Evolutionary conservation across 2,797 vertebrate genomes (phyloP), one percentile per base, ranked within the genome.

Genomic region (Falco peregrinus): DNA sequence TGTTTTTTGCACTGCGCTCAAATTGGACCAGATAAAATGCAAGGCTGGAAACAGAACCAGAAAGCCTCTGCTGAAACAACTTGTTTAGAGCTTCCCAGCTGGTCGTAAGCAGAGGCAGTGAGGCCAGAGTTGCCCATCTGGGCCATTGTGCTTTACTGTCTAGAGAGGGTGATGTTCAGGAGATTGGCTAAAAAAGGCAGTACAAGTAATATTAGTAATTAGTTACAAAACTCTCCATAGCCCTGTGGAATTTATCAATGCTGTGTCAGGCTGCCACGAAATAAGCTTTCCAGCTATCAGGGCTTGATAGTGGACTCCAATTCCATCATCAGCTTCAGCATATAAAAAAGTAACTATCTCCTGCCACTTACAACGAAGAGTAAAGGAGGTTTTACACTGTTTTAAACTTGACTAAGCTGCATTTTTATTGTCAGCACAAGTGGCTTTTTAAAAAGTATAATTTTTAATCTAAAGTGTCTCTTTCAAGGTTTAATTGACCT

Each of bases 341-440:
- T 68, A 89, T 89, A 31, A 86, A 68, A 75, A 92, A 91, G 29
- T 77, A 96, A 95, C 75, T 87, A 65, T 61, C 45, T 89, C 7
- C 57, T 78, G 28, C n/a, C 41, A 54, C 57, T 87, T 91, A 39
- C 24, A 75, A 47, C 41, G 41, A 95, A 75, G 54, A 85, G 51
- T 63, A 70, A 78, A 84, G 41, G 28, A 80, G 0, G 0, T 77
- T 92, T 87, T 64, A 54, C 4, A 47, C 56, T 77, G 87, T 87
- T 93, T 70, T 8, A 77, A 41, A 57, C 48, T 64, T 82, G 43
- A 90, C 28, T 53, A 80, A 83, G 14, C 6, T 64, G n/a, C 15
- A 18, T 53, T 70, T 87, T 93, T 87, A 78, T 71, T 93, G 71
- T 56, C 78, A 91, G 15, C 12, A 73, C 2, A 51, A 89, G 45